Base-by-base conservation (phyloP, 2,888 invertebrate genomes). In the Priocnemis perturbator region DNA sequence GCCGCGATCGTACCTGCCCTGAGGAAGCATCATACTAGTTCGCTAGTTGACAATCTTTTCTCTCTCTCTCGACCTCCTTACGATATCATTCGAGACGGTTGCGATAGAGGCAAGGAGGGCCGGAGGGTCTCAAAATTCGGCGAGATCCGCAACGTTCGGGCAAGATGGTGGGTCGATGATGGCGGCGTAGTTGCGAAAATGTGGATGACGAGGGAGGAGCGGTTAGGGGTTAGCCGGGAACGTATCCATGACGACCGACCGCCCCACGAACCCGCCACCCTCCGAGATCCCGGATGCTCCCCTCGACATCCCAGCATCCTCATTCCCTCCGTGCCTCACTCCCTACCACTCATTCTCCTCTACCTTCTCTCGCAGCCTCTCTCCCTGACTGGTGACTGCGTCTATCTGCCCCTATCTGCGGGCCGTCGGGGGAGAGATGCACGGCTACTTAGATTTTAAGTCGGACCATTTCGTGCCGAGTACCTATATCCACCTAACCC, bases 91-190 rank as follows among this genome's bases (percentile, higher is more conserved):
- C 11, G 37, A 26, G 26, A 26, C 37, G 37, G 11, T 11, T 37
- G 37, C 37, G 37, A 3, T 3, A 9, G 37, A 37, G 37, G 14
- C 11, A 11, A 7, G 7, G 26, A 26, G 26, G 7, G 26, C 47
- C 26, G 61, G 20, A 60, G 50, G 63, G 68, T 68, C 75, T 69
- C 70, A 67, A 79, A 83, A 76, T 81, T 79, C 74, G 72, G 69
- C 73, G 67, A 64, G 71, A 71, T 61, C 67, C 73, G 73, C 62
- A 60, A 69, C 65, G 69, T 76, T 60, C 67, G 65, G 67, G 85
- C 88, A 88, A 89, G 88, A 89, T 89, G 89, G 89, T 88, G 88
- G 89, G 85, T 86, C 88, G 88, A 88, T 87, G 87, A 89, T 89
- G 88, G 88, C 88, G 88, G 87, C 83, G 79, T 80, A 79, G 78